These are phyloP conservation scores for Sebastes taczanowskii DNA, from an alignment of 2,797 vertebrate species.

Conservation along the genomic window DNA sequence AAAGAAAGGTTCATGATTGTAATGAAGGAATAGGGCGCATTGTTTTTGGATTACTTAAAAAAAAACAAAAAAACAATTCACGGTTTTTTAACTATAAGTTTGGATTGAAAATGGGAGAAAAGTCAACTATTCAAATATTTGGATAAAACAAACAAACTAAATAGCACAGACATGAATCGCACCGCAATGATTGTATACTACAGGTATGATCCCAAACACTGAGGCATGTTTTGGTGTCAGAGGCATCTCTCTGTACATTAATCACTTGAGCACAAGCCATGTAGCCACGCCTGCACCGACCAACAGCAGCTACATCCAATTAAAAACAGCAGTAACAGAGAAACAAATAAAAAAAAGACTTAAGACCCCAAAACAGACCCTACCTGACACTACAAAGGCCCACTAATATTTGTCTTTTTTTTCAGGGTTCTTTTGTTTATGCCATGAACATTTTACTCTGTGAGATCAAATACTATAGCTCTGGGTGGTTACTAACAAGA, in stretches of 20 bases:
- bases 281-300: background rate
- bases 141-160: background rate
- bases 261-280: background rate
- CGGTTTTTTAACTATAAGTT: background rate
- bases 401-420: no score
- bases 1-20: background rate
- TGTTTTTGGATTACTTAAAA: background rate
- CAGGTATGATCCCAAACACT: background rate
- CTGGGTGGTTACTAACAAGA: background rate
- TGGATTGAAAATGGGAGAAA: background rate
- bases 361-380: no score
- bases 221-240: background rate
- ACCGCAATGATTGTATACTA: background rate
- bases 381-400: no score
- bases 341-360: constrained; percentile 6
- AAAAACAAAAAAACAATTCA: background rate
- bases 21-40: background rate
- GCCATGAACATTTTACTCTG: background rate
- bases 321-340: background rate
- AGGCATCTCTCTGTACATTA: constrained; percentile 1
- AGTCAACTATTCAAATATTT: background rate
- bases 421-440: background rate
- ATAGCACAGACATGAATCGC: background rate
- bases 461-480: background rate
- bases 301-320: background rate